These are phyloP conservation scores for Dryoscopus gambensis DNA, from an alignment of 2,113 vertebrate species.

Conservation along the genomic window DNA sequence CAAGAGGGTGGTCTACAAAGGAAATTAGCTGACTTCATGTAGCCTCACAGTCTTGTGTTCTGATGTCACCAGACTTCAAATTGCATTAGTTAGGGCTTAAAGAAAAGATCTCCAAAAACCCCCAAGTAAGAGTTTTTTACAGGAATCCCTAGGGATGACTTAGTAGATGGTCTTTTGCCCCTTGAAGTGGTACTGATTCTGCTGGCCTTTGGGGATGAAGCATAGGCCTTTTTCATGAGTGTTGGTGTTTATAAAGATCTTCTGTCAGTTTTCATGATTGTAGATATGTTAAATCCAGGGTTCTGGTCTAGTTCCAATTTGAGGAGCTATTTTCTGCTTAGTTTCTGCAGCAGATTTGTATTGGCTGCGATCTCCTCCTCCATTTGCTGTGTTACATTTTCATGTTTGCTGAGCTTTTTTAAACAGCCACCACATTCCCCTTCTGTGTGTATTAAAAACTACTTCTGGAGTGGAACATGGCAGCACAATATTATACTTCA, in stretches of 20 bases:
- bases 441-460: conserved; percentile 53
- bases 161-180: not conserved
- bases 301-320: conserved; percentile 36
- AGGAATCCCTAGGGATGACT: not conserved
- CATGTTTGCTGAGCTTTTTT: conserved; percentile 49
- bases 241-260: conserved; percentile 36
- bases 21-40: not conserved
- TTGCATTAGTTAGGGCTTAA: not conserved
- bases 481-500: conserved; percentile 24
- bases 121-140: not conserved
- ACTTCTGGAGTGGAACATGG: conserved; percentile 37
- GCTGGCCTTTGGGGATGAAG: not conserved
- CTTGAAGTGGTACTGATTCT: not conserved
- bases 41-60: not conserved
- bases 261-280: conserved; percentile 30
- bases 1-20: not conserved
- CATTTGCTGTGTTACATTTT: conserved; percentile 47
- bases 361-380: conserved; percentile 42
- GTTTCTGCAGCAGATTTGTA: conserved; percentile 57
- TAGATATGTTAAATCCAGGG: not conserved
- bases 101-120: not conserved
- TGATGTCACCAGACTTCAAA: not conserved
- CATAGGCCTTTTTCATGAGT: not conserved
- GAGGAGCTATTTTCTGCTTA: conserved; percentile 41
- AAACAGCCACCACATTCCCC: conserved; percentile 45